Base-by-base conservation (phyloP, 1,140 invertebrate species). In the Aradophagus sp. region DNA sequence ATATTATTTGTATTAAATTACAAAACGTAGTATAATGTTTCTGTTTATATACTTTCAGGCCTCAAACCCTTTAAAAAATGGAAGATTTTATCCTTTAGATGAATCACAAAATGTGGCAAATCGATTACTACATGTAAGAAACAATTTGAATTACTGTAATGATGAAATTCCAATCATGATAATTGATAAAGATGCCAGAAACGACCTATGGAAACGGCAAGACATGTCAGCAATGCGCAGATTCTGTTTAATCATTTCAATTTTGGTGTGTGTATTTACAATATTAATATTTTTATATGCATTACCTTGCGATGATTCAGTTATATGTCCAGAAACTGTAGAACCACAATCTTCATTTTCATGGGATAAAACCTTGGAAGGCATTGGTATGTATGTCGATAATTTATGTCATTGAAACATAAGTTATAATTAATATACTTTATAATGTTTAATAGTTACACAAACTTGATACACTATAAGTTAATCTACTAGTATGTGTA, bases 281-380 rank as follows among this genome's bases (percentile, higher is more conserved):
- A 88, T 93, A 12, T 71, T 92, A 7, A 86, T 91, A 66, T 93
- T 93, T 78, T 80, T 94, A 1, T 93, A 92, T 90, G 86, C 90
- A 8, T 80, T 93, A 61, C 93, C 93, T 1, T 93, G 92, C 74
- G 88, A 91, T 66, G 85, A 86, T 56, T 86, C 87, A 2, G 88
- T 89, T 2, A 87, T 88, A 29, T 93, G 92, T 63, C 85, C 88
- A 81, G 81, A 47, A 80, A 84, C 83, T 79, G 86, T 65, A 74
- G 88, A 59, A 88, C 87, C 81, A 88, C 87, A 44, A 85, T 87
- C 56, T 87, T 89, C 76, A 5, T 56, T 83, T 53, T 79, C 86
- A 0, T 93, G 92, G 92, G 89, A 92, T 53, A 87, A 89, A 63
- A 89, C 89, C 44, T 90, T 92, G 50, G 87, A 91, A 47, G 89